Base-by-base conservation (phyloP, 2,797 vertebrate species). In the Nannoperca australis region DNA sequence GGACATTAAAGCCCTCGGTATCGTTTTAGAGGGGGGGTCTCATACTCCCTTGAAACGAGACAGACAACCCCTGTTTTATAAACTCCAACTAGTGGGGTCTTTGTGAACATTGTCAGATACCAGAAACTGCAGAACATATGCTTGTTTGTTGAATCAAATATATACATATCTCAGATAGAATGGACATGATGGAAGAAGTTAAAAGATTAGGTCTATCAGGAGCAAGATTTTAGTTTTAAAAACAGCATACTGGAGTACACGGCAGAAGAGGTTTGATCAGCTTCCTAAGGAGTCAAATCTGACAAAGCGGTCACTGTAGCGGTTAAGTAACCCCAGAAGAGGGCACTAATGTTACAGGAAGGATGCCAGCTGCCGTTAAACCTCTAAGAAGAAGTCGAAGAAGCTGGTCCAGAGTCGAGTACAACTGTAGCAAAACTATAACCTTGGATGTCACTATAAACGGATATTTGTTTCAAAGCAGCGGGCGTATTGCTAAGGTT, bases 401-500 rank as follows among this genome's bases (percentile, higher is more conserved):
- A 30, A 11, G 20, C 15, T 2, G 32, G 4, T 63, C 3, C 34
- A 36, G 20, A 74, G 22, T 49, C 40, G 17, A 72, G 32, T 32
- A 32, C 24, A 4, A 45, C 7, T 11, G 22, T 0, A 18, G 8
- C 9, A 17, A 45, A 55, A 56, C n/a, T 22, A 4, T 1, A n/a
- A 20, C 36, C 34, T n/a, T 32, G 59, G n/a, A 81, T 54, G 62
- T 3, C 18, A 24, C 4, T 36, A 2, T 58, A 47, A 79, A 70
- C 54, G 24, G 56, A 60, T 64, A 42, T 47, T 63, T 76, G 20
- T 55, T 81, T 70, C 5, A 6, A 66, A 62, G 30, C 1, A 63
- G 58, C 49, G 56, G 3, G n/a, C 45, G 11, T 10, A 24, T 76
- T 24, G 83, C 73, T 85, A 81, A 81, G 87, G 4, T 51, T 49